Percentiles rank a stretch among this genome's conserved stretches.
phyloP scores from a whole-genome alignment of 2,797 vertebrate genomes.

The Ataeniobius toweri region DNA sequence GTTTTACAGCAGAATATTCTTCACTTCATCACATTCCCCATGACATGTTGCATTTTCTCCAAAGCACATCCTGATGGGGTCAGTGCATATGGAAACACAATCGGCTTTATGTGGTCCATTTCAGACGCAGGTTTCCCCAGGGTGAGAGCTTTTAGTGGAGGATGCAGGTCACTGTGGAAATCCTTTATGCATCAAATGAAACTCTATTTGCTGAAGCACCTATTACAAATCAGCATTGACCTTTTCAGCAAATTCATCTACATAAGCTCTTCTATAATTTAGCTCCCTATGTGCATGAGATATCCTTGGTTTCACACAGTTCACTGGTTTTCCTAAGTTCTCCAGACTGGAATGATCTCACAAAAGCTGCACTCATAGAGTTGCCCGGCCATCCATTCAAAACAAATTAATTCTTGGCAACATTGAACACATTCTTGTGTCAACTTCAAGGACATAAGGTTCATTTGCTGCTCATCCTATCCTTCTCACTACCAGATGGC shows the following conservation, averaged over 20 bases:
- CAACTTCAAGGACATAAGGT: background rate
- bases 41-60: background rate
- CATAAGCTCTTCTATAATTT: background rate
- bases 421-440: background rate
- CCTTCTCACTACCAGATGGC: background rate
- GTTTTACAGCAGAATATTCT: background rate
- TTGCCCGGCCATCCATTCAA: background rate
- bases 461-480: background rate
- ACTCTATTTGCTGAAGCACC: background rate
- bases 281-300: background rate
- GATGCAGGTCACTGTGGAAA: background rate
- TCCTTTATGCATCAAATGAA: background rate
- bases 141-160: background rate
- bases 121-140: background rate
- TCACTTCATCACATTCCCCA: background rate
- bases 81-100: background rate
- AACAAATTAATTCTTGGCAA: background rate
- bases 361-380: background rate
- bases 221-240: background rate
- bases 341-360: background rate
- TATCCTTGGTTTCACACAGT: background rate
- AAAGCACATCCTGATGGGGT: background rate
- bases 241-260: background rate
- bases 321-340: background rate
- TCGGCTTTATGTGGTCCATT: background rate